phyloP scores from a whole-genome alignment of 2,888 invertebrate genomes.

The Mantis religiosa region DNA sequence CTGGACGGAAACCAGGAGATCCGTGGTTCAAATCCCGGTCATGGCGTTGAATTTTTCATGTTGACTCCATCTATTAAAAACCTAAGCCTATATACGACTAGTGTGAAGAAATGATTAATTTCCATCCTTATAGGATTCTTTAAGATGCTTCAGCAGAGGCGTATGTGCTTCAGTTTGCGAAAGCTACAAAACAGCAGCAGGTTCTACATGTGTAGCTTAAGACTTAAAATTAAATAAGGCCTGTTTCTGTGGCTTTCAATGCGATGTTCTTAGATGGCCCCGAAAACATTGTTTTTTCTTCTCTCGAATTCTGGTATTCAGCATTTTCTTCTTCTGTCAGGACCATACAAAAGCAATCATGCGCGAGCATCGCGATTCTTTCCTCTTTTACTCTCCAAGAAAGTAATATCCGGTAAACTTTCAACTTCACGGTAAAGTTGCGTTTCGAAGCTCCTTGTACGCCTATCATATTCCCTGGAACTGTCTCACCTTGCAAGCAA shows the following conservation, averaged over 20 bases:
- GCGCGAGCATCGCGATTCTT: not conserved
- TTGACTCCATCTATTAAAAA: no score
- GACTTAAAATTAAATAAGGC: not conserved
- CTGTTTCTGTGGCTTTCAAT: not conserved
- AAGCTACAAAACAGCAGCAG: not conserved
- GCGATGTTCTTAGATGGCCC: not conserved
- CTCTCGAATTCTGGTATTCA: not conserved
- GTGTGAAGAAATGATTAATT: no score
- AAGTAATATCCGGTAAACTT: slow-evolving; percentile 10
- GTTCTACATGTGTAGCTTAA: not conserved
- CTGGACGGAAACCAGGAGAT: no score
- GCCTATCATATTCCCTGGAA: not conserved
- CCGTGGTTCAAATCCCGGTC: no score
- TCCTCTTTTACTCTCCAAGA: not conserved
- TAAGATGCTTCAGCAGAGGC: no score
- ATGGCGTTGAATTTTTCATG: no score
- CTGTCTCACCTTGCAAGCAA: not conserved
- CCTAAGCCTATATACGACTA: no score
- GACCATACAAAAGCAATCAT: not conserved
- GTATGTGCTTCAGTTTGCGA: not conserved
- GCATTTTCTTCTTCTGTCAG: not conserved
- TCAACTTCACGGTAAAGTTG: not conserved
- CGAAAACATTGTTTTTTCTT: not conserved
- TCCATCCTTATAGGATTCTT: no score
- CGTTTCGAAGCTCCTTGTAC: not conserved